phyloP scores from a whole-genome alignment of 1,140 invertebrate species.

The Bombus vancouverensis region DNA sequence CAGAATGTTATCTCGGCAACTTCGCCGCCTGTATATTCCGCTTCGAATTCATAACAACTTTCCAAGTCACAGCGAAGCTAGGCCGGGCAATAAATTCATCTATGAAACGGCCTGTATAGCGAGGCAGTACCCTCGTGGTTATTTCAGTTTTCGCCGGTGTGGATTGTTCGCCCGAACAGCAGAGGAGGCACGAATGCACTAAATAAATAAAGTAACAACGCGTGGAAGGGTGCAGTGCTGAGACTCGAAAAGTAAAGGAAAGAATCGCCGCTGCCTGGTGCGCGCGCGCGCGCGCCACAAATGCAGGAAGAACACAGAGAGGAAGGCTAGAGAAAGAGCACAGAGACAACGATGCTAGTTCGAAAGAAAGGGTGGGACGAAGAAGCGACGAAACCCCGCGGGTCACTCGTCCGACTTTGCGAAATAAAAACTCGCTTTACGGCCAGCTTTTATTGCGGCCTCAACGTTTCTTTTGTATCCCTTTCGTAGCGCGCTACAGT shows the following conservation, averaged over 20 bases:
- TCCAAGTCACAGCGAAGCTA: constrained; percentile 12
- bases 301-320: background rate
- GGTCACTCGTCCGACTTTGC: constrained; percentile 77
- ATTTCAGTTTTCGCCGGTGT: constrained; percentile 26
- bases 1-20: constrained; percentile 13
- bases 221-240: background rate
- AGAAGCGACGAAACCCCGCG: constrained; percentile 66
- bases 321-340: too few relatives aligned
- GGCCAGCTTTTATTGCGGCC: constrained; percentile 78
- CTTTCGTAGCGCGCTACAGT: constrained; percentile 67
- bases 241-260: constrained; percentile 57
- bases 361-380: constrained; percentile 34
- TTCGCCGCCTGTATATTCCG: background rate
- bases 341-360: background rate
- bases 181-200: constrained; percentile 7
- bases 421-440: constrained; percentile 81
- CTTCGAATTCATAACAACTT: constrained; percentile 32
- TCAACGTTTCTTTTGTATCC: constrained; percentile 76
- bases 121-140: background rate
- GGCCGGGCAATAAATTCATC: constrained; percentile 35
- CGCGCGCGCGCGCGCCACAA: background rate
- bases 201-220: constrained; percentile 59
- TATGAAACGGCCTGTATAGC: constrained; percentile 15
- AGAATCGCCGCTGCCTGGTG: constrained; percentile 46
- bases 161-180: too few relatives aligned